Percentiles rank a stretch among this genome's conserved stretches.
Conservation (phyloP, 2,888 invertebrate genomes). For the Synergus gifuensis region DNA sequence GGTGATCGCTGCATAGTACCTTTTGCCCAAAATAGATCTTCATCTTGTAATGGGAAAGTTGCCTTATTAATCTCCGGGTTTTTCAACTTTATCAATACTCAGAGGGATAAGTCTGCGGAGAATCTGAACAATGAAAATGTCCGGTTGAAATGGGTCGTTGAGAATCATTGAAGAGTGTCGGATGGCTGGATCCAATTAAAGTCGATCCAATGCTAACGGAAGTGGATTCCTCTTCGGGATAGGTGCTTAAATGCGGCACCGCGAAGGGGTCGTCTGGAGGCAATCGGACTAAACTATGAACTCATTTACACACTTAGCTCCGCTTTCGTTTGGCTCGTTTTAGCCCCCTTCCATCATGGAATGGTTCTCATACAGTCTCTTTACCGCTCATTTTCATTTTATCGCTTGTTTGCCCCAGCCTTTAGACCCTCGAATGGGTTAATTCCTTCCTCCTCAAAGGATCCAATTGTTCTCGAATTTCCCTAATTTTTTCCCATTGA, state of each 20-base stretch:
- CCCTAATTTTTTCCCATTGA: neutral
- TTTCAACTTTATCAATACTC: no score
- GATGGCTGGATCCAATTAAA: conserved; percentile 55
- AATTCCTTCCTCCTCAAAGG: conserved; percentile 60
- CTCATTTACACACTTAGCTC: conserved; percentile 75
- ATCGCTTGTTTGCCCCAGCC: conserved; percentile 75
- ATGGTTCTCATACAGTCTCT: conserved; percentile 78
- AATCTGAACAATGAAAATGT: neutral
- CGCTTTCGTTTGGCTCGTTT: conserved; percentile 66
- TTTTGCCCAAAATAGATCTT: no score
- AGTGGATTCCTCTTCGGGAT: conserved; percentile 50
- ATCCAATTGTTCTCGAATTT: neutral
- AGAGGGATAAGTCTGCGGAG: neutral
- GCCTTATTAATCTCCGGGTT: no score
- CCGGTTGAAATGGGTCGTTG: conserved; percentile 44
- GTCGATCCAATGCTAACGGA: conserved; percentile 52
- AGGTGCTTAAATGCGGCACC: conserved; percentile 61
- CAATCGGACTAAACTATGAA: conserved; percentile 75
- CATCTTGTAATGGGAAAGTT: no score
- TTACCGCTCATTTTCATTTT: conserved; percentile 77
- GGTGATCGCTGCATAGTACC: no score
- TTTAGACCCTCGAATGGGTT: conserved; percentile 66
- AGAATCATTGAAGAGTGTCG: conserved; percentile 45
- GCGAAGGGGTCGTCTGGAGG: conserved; percentile 71
- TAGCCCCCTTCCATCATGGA: conserved; percentile 63